phyloP scores from a whole-genome alignment of 2,888 invertebrate genomes.

The Pollenia griseotomentosa region DNA sequence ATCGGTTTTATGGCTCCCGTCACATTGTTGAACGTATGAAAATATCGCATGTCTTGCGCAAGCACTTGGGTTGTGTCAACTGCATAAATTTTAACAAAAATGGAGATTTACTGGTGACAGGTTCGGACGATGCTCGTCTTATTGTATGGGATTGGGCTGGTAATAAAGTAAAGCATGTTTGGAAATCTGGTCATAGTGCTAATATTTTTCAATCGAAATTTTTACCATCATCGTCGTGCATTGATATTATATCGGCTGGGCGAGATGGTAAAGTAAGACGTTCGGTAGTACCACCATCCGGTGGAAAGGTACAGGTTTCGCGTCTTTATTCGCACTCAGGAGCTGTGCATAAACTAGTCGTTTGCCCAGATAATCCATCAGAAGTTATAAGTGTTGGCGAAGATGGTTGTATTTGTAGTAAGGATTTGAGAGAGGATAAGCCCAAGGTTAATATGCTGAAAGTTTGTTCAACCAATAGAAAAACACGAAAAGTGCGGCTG shows the following conservation, averaged over 20 bases:
- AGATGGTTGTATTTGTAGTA: conserved; percentile 92
- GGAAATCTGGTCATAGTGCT: conserved; percentile 92
- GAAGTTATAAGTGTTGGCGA: conserved; percentile 94
- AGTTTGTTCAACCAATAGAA: conserved; percentile 83
- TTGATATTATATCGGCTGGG: conserved; percentile 94
- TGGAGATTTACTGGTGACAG: conserved; percentile 92
- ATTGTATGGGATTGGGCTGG: conserved; percentile 96
- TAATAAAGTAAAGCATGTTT: conserved; percentile 87
- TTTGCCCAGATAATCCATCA: conserved; percentile 90
- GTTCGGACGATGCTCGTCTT: conserved; percentile 95
- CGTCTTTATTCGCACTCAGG: conserved; percentile 89
- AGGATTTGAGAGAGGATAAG: conserved; percentile 88
- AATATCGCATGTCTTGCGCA: conserved; percentile 89
- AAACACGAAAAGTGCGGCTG: conserved; percentile 87
- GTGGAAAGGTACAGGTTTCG: conserved; percentile 81
- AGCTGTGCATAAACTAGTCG: conserved; percentile 93
- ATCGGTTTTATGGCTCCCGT: conserved; percentile 91
- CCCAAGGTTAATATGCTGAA: conserved; percentile 86
- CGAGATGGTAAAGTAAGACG: conserved; percentile 93
- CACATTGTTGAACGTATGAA: conserved; percentile 93
- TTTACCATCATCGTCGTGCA: conserved; percentile 88
- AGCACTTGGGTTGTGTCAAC: conserved; percentile 96
- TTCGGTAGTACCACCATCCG: conserved; percentile 86
- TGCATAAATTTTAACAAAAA: conserved; percentile 92
- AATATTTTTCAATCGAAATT: conserved; percentile 97